phyloP scores from a whole-genome alignment of 2,113 vertebrate species.

The Ivindomyrus marchei region DNA sequence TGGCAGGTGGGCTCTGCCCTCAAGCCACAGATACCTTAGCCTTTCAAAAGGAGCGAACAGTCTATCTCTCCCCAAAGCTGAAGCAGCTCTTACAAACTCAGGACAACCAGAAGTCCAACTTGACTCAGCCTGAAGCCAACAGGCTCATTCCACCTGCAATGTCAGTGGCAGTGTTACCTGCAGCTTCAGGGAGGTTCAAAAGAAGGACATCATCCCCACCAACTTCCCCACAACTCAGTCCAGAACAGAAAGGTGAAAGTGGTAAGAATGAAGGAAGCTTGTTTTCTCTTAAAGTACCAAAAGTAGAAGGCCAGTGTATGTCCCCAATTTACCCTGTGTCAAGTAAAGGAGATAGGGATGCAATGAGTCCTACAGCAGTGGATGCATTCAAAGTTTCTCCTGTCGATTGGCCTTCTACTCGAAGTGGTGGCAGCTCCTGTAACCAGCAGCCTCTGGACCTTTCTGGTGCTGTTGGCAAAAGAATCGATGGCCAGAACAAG shows the following conservation, averaged over 20 bases:
- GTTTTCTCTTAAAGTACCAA: conserved; percentile 78
- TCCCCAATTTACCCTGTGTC: conserved; percentile 69
- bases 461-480: conserved; percentile 74
- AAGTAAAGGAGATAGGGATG: conserved; percentile 73
- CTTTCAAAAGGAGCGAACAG: conserved; percentile 81
- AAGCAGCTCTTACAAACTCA: conserved; percentile 95
- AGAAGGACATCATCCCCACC: conserved; percentile 89
- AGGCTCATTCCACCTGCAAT: conserved; percentile 66
- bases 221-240: conserved; percentile 81
- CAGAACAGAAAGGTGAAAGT: conserved; percentile 65
- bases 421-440: conserved; percentile 76
- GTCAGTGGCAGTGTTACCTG: conserved; percentile 60
- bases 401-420: conserved; percentile 63
- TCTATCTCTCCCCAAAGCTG: conserved; percentile 90
- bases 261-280: conserved; percentile 55
- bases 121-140: conserved; percentile 66
- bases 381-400: conserved; percentile 57
- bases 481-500: conserved; percentile 56
- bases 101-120: conserved; percentile 70
- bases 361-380: conserved; percentile 61
- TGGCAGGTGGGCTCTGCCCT: conserved; percentile 51
- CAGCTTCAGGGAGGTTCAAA: conserved; percentile 77
- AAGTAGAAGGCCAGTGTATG: conserved; percentile 70
- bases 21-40: conserved; percentile 63
- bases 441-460: conserved; percentile 94